Evolutionary conservation across 2,113 vertebrate species (phyloP).

Genomic region (Mobula birostris): DNA sequence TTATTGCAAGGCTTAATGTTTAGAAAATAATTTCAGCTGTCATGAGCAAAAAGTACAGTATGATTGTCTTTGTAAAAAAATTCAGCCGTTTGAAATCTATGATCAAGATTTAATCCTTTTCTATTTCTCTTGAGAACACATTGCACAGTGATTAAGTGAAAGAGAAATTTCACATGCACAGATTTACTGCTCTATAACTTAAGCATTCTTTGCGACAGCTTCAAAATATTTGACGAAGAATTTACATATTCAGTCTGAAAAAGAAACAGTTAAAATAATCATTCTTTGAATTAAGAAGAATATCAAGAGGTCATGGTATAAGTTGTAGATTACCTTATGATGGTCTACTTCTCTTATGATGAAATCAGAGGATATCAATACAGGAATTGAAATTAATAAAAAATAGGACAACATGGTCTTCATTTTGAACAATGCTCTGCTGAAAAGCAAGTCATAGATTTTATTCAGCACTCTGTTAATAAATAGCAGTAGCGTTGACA

Average conservation of each 20-base stretch:
- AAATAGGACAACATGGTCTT: not conserved
- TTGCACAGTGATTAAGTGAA: not conserved
- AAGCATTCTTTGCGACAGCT: not conserved
- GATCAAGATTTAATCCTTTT: not conserved
- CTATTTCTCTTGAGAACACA: not conserved
- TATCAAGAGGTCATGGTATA: not conserved
- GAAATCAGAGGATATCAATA: constrained; percentile 27
- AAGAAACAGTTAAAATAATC: not conserved
- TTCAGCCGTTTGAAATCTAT: not conserved
- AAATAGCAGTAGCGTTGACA: not conserved
- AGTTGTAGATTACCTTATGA: constrained; percentile 4
- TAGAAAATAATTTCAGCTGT: not conserved
- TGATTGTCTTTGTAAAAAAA: not conserved
- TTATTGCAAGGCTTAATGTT: no score
- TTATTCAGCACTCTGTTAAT: constrained; percentile 11
- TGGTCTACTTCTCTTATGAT: not conserved
- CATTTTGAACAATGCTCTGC: not conserved
- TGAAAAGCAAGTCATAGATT: not conserved
- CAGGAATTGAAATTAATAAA: constrained; percentile 22
- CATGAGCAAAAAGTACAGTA: not conserved
- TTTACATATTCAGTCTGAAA: not conserved
- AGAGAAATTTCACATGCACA: not conserved
- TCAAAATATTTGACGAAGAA: not conserved
- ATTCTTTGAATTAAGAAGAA: not conserved
- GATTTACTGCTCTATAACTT: not conserved